Evolutionary conservation across 1,140 invertebrate genomes (phyloP).

Genomic region (Lordiphosa stackelbergi): DNA sequence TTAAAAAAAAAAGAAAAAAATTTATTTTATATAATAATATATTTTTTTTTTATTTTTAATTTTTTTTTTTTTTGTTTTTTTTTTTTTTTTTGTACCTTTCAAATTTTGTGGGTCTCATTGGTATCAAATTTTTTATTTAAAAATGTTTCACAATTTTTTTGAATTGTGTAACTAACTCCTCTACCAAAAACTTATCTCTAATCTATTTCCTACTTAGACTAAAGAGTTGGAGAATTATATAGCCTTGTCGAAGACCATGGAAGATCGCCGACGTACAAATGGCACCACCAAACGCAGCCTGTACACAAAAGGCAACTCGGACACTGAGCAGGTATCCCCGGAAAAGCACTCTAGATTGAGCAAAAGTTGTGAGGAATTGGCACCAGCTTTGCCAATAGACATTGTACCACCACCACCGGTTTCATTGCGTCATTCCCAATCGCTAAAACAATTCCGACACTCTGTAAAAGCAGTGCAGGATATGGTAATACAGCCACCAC

Average conservation of each 20-base stretch:
- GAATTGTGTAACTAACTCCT: too few species aligned
- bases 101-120: too few species aligned
- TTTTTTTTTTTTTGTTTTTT: too few species aligned
- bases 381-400: not conserved
- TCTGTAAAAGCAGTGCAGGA: too few species aligned
- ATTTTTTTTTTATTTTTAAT: too few species aligned
- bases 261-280: constrained; percentile 6
- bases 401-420: constrained; percentile 47
- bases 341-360: constrained; percentile 8
- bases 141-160: too few species aligned
- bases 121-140: too few species aligned
- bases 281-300: constrained; percentile 34
- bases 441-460: not conserved
- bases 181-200: too few species aligned
- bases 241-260: constrained; percentile 16
- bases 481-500: too few species aligned
- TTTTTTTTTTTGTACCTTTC: too few species aligned
- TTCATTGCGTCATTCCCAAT: constrained; percentile 36
- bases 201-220: constrained; percentile 16
- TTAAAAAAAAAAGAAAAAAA: too few species aligned
- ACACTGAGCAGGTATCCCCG: constrained; percentile 21
- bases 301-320: constrained; percentile 56
- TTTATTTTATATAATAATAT: too few species aligned
- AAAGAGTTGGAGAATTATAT: constrained; percentile 41
- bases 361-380: not conserved